phyloP scores from a whole-genome alignment of 2,113 vertebrate genomes.

The Anseranas semipalmata region DNA sequence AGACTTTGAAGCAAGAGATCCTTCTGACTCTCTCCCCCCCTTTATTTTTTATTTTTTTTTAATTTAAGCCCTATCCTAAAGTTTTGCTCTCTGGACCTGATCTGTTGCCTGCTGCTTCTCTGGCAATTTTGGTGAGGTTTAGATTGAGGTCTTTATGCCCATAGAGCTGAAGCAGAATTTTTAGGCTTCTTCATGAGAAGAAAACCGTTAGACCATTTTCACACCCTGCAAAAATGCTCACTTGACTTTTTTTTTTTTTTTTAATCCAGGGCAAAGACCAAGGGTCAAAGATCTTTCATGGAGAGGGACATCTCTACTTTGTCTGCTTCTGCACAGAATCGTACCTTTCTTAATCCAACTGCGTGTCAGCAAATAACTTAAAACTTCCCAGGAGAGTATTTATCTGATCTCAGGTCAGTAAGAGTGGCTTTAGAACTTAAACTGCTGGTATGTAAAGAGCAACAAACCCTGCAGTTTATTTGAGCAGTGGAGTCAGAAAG shows the following conservation, averaged over 20 bases:
- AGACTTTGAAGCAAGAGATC: background rate
- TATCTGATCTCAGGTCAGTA: constrained; percentile 54
- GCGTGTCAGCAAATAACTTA: constrained; percentile 53
- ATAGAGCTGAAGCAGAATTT: background rate
- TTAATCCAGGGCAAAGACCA: background rate
- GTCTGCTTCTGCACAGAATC: background rate
- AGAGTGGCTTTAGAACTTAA: constrained; percentile 48
- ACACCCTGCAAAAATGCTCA: background rate
- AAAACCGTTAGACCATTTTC: background rate
- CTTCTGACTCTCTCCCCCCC: background rate
- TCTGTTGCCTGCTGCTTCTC: background rate
- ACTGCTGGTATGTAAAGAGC: constrained; percentile 53
- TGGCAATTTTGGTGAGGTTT: background rate
- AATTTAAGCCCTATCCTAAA: background rate
- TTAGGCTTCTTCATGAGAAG: background rate
- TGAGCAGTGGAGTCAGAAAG: constrained; percentile 41
- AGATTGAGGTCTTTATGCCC: background rate
- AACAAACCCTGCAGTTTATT: constrained; percentile 51
- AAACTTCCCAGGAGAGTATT: constrained; percentile 43
- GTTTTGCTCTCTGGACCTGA: background rate
- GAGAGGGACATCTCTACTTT: background rate
- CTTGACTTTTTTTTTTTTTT: background rate
- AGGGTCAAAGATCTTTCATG: background rate
- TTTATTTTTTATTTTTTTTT: background rate
- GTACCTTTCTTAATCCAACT: constrained; percentile 5